Evolutionary conservation across 2,888 invertebrate species (phyloP).

Genomic region (Acanthoscelides obtectus): DNA sequence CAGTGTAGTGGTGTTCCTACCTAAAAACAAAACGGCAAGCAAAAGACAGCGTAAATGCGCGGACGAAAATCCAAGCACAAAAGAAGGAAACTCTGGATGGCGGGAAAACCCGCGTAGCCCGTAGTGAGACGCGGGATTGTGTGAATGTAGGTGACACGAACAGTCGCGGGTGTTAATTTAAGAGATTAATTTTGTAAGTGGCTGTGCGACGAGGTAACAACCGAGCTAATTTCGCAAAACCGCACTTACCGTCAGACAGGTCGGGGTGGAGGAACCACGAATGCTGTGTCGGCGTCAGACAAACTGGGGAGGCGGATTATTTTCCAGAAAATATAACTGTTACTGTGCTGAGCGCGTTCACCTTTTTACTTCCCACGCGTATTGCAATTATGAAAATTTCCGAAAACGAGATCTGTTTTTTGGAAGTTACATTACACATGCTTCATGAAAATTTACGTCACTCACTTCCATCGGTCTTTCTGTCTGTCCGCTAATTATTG

Average conservation of each 20-base stretch:
- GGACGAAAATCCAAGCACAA: background rate
- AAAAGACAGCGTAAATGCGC: background rate
- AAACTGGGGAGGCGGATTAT: background rate
- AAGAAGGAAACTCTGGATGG: background rate
- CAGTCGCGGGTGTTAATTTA: slow-evolving; percentile 44
- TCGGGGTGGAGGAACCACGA: background rate
- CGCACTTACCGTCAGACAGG: slow-evolving; percentile 7
- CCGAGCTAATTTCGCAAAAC: slow-evolving; percentile 43
- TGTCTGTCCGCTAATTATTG: too few relatives aligned
- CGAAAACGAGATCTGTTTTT: too few relatives aligned
- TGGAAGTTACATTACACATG: too few relatives aligned
- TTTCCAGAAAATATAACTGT: background rate
- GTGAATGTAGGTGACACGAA: slow-evolving; percentile 41
- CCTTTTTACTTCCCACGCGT: too few relatives aligned
- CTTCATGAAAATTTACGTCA: too few relatives aligned
- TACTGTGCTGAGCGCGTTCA: too few relatives aligned
- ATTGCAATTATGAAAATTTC: too few relatives aligned
- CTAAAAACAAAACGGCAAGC: background rate
- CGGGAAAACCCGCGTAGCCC: background rate
- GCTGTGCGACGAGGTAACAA: slow-evolving; percentile 46
- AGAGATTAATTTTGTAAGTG: slow-evolving; percentile 48
- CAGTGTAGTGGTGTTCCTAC: background rate
- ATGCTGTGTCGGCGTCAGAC: background rate
- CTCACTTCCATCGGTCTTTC: too few relatives aligned
- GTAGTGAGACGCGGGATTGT: background rate